A percentile compares a stretch with the other conserved stretches of the same genome.
Evolutionary conservation across 37 sponge, comb jelly and placozoan genomes (phyloP).

Genomic region (Chondrosia reniformis): DNA sequence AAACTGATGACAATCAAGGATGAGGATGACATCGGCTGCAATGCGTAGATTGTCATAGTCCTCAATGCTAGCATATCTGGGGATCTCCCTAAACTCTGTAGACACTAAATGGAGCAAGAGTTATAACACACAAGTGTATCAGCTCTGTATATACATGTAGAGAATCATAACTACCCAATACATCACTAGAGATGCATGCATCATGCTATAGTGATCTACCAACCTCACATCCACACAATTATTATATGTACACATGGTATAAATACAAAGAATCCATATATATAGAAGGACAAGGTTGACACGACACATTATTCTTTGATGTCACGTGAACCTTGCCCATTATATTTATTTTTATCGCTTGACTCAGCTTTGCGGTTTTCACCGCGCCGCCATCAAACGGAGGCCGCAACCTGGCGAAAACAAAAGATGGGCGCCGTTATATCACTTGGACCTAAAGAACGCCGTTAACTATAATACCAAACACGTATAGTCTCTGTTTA

Average conservation of each 20-base stretch:
- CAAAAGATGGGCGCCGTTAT: too few relatives aligned
- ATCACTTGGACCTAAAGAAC: too few relatives aligned
- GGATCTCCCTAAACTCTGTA: background rate
- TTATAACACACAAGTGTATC: background rate
- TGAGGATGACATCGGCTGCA: background rate
- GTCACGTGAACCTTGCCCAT: too few relatives aligned
- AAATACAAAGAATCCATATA: constrained; percentile 1
- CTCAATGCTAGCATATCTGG: background rate
- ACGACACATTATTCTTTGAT: background rate
- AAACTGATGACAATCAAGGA: constrained; percentile 1
- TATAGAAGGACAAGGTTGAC: background rate
- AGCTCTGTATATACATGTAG: background rate
- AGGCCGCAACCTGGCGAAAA: too few relatives aligned
- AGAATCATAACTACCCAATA: background rate
- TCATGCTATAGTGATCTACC: too few relatives aligned
- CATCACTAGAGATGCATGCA: background rate
- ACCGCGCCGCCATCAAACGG: too few relatives aligned
- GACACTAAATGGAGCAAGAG: background rate
- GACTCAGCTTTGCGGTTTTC: too few relatives aligned
- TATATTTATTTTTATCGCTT: too few relatives aligned
- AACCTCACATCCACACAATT: background rate
- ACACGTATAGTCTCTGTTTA: too few relatives aligned
- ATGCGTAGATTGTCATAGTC: background rate
- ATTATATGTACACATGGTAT: background rate
- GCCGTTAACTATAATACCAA: too few relatives aligned